Conservation (phyloP, 2,797 vertebrate genomes). For the Phrynocephalus forsythii region DNA sequence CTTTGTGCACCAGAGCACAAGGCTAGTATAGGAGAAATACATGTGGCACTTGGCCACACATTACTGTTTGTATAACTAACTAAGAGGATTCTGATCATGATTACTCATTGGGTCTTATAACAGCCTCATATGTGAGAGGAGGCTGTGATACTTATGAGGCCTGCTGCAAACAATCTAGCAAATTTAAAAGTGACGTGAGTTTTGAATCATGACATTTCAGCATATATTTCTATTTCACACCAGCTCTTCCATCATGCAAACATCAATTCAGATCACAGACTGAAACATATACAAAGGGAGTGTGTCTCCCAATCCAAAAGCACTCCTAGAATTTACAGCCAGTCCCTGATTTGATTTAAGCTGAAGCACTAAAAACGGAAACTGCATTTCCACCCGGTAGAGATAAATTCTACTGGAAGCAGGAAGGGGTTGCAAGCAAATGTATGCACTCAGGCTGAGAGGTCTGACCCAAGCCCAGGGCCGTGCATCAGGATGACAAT, state of each 20-base stretch:
- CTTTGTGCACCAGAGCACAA: background rate
- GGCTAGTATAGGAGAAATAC: background rate
- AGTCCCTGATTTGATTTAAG: background rate
- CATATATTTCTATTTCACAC: too few relatives aligned
- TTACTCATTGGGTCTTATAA: background rate
- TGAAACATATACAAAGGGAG: background rate
- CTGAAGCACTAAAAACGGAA: background rate
- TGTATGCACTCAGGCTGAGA: background rate
- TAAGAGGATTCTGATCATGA: background rate
- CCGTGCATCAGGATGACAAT: conserved; percentile 6
- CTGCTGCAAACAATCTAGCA: background rate
- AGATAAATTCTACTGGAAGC: conserved; percentile 33
- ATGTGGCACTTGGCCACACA: background rate
- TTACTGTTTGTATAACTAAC: too few relatives aligned
- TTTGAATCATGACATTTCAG: background rate
- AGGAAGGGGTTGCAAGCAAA: background rate
- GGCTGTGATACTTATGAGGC: background rate
- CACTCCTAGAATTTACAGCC: conserved; percentile 7
- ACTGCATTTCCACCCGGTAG: background rate
- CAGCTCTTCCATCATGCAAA: background rate
- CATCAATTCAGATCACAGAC: background rate
- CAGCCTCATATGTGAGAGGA: background rate
- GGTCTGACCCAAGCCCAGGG: background rate
- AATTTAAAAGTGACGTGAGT: background rate
- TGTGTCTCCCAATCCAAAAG: background rate